Conservation (phyloP, 2,888 invertebrate genomes). For the Platerodrilus igneus region DNA sequence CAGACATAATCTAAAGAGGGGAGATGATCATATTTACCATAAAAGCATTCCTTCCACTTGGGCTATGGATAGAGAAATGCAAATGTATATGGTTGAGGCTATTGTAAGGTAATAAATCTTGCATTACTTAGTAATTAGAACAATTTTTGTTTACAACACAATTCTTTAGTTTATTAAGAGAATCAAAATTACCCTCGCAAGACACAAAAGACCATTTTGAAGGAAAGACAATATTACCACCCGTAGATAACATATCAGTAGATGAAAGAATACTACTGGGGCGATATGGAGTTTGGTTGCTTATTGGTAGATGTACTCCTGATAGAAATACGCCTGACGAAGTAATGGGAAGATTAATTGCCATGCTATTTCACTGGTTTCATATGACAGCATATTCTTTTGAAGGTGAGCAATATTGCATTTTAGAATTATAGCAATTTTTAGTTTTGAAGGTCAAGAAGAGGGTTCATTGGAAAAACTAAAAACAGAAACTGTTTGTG, state of each 20-base stretch:
- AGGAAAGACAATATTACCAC: slow-evolving; percentile 46
- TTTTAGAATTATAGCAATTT: not conserved
- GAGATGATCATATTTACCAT: slow-evolving; percentile 88
- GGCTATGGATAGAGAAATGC: slow-evolving; percentile 86
- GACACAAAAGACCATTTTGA: slow-evolving; percentile 54
- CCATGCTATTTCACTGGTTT: slow-evolving; percentile 99
- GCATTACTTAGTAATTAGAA: not conserved
- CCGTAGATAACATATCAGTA: slow-evolving; percentile 65
- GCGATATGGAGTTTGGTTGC: slow-evolving; percentile 94
- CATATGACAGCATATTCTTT: slow-evolving; percentile 95
- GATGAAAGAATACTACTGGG: slow-evolving; percentile 89
- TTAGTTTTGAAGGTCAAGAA: slow-evolving; percentile 54
- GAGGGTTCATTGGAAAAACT: slow-evolving; percentile 87
- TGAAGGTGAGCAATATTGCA: slow-evolving; percentile 76
- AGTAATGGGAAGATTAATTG: slow-evolving; percentile 83
- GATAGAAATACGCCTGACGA: slow-evolving; percentile 72
- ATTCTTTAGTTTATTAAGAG: slow-evolving; percentile 70
- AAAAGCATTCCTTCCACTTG: slow-evolving; percentile 80
- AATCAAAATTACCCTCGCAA: slow-evolving; percentile 78
- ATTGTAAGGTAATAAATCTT: slow-evolving; percentile 68
- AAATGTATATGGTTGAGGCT: slow-evolving; percentile 90
- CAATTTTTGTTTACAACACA: not conserved
- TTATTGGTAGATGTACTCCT: slow-evolving; percentile 88
- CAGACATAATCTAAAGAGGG: slow-evolving; percentile 81
- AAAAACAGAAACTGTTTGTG: slow-evolving; percentile 88